Conservation (phyloP, 92 coral and sea anemone genomes). For the Parazoanthus atlanticus region DNA sequence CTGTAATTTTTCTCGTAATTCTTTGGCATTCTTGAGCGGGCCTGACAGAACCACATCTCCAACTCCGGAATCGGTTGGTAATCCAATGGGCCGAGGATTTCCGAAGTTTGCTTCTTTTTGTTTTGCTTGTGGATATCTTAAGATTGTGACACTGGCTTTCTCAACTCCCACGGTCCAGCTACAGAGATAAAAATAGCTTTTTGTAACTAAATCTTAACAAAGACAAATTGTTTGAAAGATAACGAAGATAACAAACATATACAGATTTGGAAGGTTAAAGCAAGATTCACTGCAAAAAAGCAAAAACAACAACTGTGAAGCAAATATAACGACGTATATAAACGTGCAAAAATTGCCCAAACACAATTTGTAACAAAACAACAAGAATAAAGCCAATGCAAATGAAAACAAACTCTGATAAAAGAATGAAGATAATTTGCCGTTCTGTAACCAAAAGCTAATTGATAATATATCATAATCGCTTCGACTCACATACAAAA, state of each 20-base stretch:
- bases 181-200: background rate
- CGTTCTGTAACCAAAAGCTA: no score
- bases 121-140: background rate
- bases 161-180: constrained; percentile 42
- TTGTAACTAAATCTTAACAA: background rate
- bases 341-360: background rate
- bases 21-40: background rate
- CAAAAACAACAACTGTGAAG: background rate
- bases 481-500: no score
- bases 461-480: no score
- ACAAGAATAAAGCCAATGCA: no score
- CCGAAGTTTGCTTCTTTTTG: constrained; percentile 2
- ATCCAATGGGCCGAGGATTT: background rate
- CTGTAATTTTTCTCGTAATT: background rate
- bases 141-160: constrained; percentile 38
- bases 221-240: background rate
- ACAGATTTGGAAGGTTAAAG: background rate
- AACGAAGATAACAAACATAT: background rate
- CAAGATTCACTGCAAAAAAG: background rate
- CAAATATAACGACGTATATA: background rate
- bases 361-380: background rate
- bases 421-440: no score
- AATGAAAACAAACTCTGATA: no score
- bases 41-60: background rate
- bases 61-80: background rate